These are phyloP conservation scores for Monodelphis domestica DNA, from an alignment of 2,797 vertebrate species.

Conservation along the genomic window DNA sequence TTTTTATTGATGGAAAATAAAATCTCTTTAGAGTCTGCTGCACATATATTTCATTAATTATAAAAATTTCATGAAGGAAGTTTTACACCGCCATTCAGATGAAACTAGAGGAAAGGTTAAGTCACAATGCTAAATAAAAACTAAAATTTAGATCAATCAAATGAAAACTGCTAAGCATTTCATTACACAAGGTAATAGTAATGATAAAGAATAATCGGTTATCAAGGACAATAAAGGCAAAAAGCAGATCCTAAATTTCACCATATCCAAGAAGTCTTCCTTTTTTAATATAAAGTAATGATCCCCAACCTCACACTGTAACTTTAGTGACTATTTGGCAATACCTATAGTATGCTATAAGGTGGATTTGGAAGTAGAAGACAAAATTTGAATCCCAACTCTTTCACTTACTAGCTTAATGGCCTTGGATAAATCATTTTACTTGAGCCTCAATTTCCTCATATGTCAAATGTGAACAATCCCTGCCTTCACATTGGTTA, in stretches of 20 bases:
- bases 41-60: neutral
- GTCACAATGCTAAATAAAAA: neutral
- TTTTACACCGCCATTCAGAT: neutral
- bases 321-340: neutral
- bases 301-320: neutral
- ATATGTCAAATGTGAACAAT: neutral
- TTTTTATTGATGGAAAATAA: neutral
- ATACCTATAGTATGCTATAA: neutral
- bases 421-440: neutral
- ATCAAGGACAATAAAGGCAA: accelerated
- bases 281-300: neutral
- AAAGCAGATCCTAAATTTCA: neutral
- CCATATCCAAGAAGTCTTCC: neutral
- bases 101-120: neutral
- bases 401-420: neutral
- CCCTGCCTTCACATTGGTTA: neutral
- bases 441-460: neutral
- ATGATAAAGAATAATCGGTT: neutral
- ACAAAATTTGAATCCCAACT: neutral
- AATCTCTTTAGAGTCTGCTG: neutral
- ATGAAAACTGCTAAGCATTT: accelerated
- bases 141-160: neutral
- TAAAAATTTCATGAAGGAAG: neutral
- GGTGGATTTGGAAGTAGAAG: neutral
- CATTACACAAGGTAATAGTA: neutral